Percentiles rank a stretch among this genome's conserved stretches.
Evolutionary conservation across 2,113 vertebrate species (phyloP).

Genomic region (Bubo bubo): DNA sequence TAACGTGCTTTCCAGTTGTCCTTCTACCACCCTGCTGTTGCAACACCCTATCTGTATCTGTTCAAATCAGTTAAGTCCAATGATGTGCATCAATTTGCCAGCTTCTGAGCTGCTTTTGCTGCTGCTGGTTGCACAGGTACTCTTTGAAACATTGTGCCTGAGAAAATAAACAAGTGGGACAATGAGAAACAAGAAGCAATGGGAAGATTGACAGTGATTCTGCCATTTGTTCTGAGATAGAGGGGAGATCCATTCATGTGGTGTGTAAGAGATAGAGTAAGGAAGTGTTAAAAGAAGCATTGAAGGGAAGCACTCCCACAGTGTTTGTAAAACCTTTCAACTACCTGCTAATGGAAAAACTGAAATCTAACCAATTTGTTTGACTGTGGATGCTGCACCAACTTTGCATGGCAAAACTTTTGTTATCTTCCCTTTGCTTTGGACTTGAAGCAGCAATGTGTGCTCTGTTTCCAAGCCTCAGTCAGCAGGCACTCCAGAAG

Average conservation of each 20-base stretch:
- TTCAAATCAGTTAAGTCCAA: fast-evolving
- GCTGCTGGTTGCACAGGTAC: not conserved
- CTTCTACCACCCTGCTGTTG: not conserved
- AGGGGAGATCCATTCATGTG: not conserved
- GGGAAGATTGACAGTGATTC: not conserved
- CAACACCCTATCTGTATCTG: not conserved
- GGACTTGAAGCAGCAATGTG: not conserved
- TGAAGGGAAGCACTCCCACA: not conserved
- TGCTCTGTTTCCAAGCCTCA: not conserved
- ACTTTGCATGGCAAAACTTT: not conserved
- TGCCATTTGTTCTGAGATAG: not conserved
- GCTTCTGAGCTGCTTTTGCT: not conserved
- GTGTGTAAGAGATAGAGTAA: not conserved
- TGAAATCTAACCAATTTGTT: not conserved
- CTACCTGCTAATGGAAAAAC: not conserved
- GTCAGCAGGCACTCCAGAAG: not conserved
- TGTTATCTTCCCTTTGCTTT: not conserved
- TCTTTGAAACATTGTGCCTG: not conserved
- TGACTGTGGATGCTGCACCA: not conserved
- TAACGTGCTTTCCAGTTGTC: not conserved
- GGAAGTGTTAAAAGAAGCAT: not conserved
- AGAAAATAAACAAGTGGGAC: not conserved
- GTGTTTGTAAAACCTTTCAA: not conserved
- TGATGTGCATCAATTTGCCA: not conserved
- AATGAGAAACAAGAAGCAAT: not conserved